phyloP scores from a whole-genome alignment of 2,888 invertebrate species.

The Hecatera dysodea region DNA sequence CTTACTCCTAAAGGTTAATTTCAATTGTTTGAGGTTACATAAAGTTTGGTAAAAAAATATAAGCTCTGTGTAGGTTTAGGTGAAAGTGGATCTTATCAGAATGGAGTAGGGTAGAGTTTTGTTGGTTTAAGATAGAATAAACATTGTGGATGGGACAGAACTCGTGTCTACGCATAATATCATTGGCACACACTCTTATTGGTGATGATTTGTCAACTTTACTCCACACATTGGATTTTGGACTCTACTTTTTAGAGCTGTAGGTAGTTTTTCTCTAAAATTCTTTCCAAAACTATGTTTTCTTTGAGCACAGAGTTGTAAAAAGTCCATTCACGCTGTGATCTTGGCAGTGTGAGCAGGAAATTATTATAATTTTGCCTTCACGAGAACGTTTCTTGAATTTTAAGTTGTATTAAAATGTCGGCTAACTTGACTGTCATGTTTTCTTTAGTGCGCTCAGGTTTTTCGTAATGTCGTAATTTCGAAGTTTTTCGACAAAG shows the following conservation, averaged over 20 bases:
- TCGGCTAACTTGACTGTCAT: slow-evolving; percentile 51
- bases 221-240: slow-evolving; percentile 53
- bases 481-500: slow-evolving; percentile 35
- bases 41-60: slow-evolving; percentile 64
- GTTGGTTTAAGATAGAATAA: slow-evolving; percentile 54
- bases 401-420: slow-evolving; percentile 63
- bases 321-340: slow-evolving; percentile 81
- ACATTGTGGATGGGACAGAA: slow-evolving; percentile 72
- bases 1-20: slow-evolving; percentile 66
- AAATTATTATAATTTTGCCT: slow-evolving; percentile 67
- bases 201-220: slow-evolving; percentile 88
- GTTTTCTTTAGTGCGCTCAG: slow-evolving; percentile 51
- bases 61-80: slow-evolving; percentile 40
- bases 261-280: slow-evolving; percentile 52
- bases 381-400: slow-evolving; percentile 63
- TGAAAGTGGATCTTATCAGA: slow-evolving; percentile 55
- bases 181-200: slow-evolving; percentile 84
- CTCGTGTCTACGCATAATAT: slow-evolving; percentile 90
- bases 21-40: slow-evolving; percentile 46
- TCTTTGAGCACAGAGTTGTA: slow-evolving; percentile 76
- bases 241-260: slow-evolving; percentile 55
- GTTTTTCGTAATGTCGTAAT: slow-evolving; percentile 55
- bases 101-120: slow-evolving; percentile 53
- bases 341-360: slow-evolving; percentile 72
- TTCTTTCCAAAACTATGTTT: slow-evolving; percentile 69